phyloP scores from a whole-genome alignment of 2,888 invertebrate species.

The Odiellus spinosus region DNA sequence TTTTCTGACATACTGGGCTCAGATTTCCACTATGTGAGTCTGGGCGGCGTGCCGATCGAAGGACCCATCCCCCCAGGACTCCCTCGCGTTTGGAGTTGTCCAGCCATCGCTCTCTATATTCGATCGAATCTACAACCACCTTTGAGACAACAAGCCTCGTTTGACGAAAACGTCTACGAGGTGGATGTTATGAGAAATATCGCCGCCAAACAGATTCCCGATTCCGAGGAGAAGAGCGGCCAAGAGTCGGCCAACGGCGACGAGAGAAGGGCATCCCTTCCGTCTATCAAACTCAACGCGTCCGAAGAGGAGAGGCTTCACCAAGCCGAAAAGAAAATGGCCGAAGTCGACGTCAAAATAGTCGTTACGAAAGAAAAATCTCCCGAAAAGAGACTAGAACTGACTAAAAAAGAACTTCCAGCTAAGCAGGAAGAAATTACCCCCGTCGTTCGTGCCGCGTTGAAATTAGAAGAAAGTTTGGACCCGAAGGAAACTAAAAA shows the following conservation, averaged over 20 bases:
- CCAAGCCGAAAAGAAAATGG: neutral
- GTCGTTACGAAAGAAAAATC: neutral
- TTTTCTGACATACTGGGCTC: neutral
- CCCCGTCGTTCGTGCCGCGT: neutral
- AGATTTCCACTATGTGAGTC: neutral
- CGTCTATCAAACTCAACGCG: slow-evolving; percentile 2
- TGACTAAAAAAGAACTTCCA: neutral
- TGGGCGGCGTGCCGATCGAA: slow-evolving; percentile 4
- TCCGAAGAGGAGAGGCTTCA: slow-evolving; percentile 4
- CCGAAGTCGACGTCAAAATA: neutral
- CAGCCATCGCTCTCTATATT: slow-evolving; percentile 9
- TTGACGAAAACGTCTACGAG: slow-evolving; percentile 60
- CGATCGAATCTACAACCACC: slow-evolving; percentile 55
- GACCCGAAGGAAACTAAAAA: neutral
- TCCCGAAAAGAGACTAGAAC: neutral
- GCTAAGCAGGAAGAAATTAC: neutral
- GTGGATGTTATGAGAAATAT: slow-evolving; percentile 71
- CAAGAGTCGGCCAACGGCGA: neutral
- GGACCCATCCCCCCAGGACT: slow-evolving; percentile 8
- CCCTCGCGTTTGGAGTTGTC: slow-evolving; percentile 19
- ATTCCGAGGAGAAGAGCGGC: slow-evolving; percentile 2
- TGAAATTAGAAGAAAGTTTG: neutral
- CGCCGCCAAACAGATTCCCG: slow-evolving; percentile 30
- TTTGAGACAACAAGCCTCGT: slow-evolving; percentile 65
- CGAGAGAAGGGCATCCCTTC: slow-evolving; percentile 12